phyloP scores from a whole-genome alignment of 2,113 vertebrate genomes.

The Capricornis sumatraensis region DNA sequence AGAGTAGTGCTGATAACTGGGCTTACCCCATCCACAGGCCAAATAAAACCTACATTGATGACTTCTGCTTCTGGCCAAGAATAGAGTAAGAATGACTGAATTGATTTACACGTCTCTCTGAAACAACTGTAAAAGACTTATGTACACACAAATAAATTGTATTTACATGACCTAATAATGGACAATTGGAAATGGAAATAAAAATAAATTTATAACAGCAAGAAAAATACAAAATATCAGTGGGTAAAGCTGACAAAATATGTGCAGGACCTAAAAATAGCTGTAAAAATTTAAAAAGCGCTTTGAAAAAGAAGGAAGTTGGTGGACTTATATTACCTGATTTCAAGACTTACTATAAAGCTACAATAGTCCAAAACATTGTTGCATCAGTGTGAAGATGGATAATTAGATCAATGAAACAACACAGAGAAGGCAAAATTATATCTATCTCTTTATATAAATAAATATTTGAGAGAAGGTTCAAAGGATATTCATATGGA shows the following conservation, averaged over 20 bases:
- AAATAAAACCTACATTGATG: not conserved
- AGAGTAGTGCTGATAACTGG: not conserved
- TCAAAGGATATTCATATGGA: not conserved
- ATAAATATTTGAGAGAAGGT: not conserved
- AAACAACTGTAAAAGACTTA: not conserved
- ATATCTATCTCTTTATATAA: not conserved
- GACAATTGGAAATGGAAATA: not conserved
- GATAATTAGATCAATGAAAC: not conserved
- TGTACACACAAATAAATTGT: not conserved
- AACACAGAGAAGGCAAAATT: not conserved
- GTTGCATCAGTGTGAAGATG: not conserved
- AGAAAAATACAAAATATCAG: not conserved
- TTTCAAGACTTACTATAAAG: not conserved
- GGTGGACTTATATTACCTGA: not conserved
- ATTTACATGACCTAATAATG: not conserved
- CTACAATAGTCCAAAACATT: not conserved
- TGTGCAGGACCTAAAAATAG: not conserved
- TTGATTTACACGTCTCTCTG: not conserved
- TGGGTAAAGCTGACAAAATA: not conserved
- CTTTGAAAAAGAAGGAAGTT: not conserved
- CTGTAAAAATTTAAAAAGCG: not conserved
- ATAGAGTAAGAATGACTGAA: not conserved
- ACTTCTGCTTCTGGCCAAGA: not conserved
- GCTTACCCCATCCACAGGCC: not conserved
- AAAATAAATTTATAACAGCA: not conserved